Evolutionary conservation across 1,140 invertebrate genomes (phyloP).

Genomic region (Eumeta japonica): DNA sequence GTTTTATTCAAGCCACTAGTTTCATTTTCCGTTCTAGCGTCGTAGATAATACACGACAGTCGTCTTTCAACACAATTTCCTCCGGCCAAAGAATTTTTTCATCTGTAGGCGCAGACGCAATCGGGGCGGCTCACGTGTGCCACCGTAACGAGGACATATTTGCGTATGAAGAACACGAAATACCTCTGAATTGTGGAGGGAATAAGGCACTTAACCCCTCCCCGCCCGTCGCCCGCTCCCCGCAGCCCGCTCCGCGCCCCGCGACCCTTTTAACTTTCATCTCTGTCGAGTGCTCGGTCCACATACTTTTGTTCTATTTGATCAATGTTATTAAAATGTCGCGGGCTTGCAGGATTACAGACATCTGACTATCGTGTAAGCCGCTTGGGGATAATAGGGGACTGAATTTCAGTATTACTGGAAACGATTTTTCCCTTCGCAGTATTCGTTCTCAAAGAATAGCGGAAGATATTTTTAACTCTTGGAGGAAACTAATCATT

Average conservation of each 20-base stretch:
- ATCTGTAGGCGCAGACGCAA: slow-evolving; percentile 38
- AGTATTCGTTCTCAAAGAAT: too few relatives aligned
- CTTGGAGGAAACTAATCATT: too few relatives aligned
- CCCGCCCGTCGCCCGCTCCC: slow-evolving; percentile 20
- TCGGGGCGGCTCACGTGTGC: slow-evolving; percentile 47
- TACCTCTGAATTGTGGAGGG: slow-evolving; percentile 56
- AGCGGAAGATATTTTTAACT: too few relatives aligned
- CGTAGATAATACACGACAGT: slow-evolving; percentile 30
- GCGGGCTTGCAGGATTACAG: slow-evolving; percentile 47
- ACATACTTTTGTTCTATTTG: slow-evolving; percentile 59
- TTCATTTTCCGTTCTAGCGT: slow-evolving; percentile 28
- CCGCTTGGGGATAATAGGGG: slow-evolving; percentile 7
- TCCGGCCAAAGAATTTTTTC: too few relatives aligned
- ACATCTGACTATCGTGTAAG: slow-evolving; percentile 39
- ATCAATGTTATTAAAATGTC: slow-evolving; percentile 59
- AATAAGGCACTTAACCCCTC: slow-evolving; percentile 55
- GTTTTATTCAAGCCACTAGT: too few relatives aligned
- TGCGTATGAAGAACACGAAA: slow-evolving; percentile 59
- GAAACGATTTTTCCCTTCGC: too few relatives aligned
- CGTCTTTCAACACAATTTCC: too few relatives aligned
- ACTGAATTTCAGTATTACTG: slow-evolving; percentile 7
- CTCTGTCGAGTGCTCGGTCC: slow-evolving; percentile 55
- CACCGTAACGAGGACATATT: slow-evolving; percentile 56
- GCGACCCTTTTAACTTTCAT: slow-evolving; percentile 58
- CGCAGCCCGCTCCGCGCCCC: slow-evolving; percentile 17